A percentile compares a stretch with the other conserved stretches of the same genome.
Conservation (phyloP, 2,113 vertebrate genomes). For the Mungos mungo region DNA sequence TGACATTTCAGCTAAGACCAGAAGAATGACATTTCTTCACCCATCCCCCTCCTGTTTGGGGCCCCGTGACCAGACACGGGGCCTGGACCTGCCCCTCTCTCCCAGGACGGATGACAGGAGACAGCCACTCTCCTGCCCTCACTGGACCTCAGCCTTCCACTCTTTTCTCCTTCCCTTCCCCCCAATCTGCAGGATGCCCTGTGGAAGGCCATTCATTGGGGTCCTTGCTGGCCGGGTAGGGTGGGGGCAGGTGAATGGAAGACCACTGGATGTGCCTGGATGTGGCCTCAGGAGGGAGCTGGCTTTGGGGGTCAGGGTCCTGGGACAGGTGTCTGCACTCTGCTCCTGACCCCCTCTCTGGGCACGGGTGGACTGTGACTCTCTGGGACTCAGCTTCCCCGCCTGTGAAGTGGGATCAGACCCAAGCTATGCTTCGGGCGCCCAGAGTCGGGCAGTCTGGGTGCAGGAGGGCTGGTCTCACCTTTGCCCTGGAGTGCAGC, state of each 20-base stretch:
- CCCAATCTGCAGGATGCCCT: neutral
- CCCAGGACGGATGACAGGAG: neutral
- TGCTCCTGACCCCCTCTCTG: neutral
- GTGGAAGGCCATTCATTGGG: neutral
- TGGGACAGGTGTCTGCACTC: neutral
- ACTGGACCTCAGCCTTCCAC: neutral
- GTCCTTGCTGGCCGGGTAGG: neutral
- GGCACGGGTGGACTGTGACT: neutral
- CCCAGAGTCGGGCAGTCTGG: neutral
- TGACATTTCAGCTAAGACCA: neutral
- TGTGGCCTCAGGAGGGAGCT: neutral
- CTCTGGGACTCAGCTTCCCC: neutral
- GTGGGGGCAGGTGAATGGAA: neutral
- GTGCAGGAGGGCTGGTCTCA: rapidly evolving
- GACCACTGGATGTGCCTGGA: neutral
- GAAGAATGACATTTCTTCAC: neutral
- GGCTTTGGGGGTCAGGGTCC: neutral
- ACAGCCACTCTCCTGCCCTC: neutral
- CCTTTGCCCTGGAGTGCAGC: neutral
- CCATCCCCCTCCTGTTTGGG: no score
- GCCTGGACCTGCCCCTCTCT: neutral
- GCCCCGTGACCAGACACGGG: neutral
- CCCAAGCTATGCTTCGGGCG: neutral
- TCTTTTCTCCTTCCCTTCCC: neutral
- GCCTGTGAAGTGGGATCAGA: neutral